These are phyloP conservation scores for Myathropa florea DNA, from an alignment of 2,888 invertebrate genomes.

Conservation along the genomic window DNA sequence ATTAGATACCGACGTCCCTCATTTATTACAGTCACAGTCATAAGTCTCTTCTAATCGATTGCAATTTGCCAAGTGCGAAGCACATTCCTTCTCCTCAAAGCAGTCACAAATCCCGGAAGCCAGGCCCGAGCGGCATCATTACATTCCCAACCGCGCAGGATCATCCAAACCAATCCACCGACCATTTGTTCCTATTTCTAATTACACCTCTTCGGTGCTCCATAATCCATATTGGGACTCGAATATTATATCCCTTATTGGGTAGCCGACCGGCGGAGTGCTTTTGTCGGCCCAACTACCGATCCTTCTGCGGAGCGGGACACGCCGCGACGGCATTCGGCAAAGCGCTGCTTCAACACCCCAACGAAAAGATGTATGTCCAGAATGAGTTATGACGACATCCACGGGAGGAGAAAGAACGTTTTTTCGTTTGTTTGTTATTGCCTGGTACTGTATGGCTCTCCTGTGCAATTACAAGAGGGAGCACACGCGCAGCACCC, in stretches of 20 bases:
- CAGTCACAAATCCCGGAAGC: slow-evolving; percentile 57
- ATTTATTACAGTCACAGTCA: background rate
- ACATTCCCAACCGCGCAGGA: slow-evolving; percentile 31
- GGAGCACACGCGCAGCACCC: slow-evolving; percentile 33
- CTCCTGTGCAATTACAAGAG: slow-evolving; percentile 64
- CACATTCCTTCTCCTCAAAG: slow-evolving; percentile 16
- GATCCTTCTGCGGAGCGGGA: slow-evolving; percentile 45
- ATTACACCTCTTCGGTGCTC: slow-evolving; percentile 53
- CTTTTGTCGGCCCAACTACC: slow-evolving; percentile 57
- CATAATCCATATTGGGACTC: slow-evolving; percentile 69
- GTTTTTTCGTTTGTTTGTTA: background rate
- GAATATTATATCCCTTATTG: slow-evolving; percentile 62
- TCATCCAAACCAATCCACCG: slow-evolving; percentile 18
- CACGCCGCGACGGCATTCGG: slow-evolving; percentile 30
- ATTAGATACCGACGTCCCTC: background rate
- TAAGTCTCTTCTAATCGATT: background rate
- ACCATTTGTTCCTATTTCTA: slow-evolving; percentile 63
- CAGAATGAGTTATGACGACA: slow-evolving; percentile 67
- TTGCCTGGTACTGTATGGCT: slow-evolving; percentile 43
- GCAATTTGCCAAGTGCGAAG: background rate
- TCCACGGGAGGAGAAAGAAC: slow-evolving; percentile 20
- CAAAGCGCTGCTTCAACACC: slow-evolving; percentile 38
- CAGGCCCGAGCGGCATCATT: slow-evolving; percentile 21
- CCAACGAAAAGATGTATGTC: slow-evolving; percentile 56
- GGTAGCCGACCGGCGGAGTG: slow-evolving; percentile 17